Evolutionary conservation across 2,888 invertebrate species (phyloP), one percentile per base, ranked within the genome.

Genomic region (Atethmia centrago): DNA sequence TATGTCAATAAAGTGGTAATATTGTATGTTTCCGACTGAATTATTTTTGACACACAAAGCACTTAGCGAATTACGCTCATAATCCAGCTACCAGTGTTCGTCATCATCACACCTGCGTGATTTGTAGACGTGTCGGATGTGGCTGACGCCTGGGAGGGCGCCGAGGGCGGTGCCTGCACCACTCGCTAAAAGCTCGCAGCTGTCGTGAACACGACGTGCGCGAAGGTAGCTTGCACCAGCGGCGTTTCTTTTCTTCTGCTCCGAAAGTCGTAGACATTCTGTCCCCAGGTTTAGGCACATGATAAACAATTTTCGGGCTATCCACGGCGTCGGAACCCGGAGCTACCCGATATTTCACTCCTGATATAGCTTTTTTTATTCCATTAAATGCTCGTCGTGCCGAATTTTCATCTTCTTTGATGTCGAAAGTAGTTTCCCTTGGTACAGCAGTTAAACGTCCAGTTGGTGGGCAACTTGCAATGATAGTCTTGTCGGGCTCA

Each of bases 81-180:
- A 74, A 78, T 88, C 72, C 85, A 77, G 74, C 75, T 78, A 82
- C 66, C 63, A 66, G 42, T 71, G 79, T 78, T 83, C 81, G 82
- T 83, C 85, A 80, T 82, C 82, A 84, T 94, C 94, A 96, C 94
- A 96, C 96, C 96, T 96, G 96, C 88, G 96, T 96, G 91, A 96
- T 95, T 89, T 96, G 95, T 79, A 95, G 92, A 10, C 92, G 92
- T n/a, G 93, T 92, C 21, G 92, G 91, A 51, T 93, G 92, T 59
- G 92, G 89, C 80, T 93, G 92, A 21, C 94, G 93, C 36, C 92
- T 90, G 40, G 94, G 90, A 59, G 94, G 93, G 1, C 92, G 92
- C 3, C 91, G 91, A 40, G 93, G 93, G 28, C 91, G 90, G 36
- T 89, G 88, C 31, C 89, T 90, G 82, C 95, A 94, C 93, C 95